These are phyloP conservation scores for Caenorhabditis brenneri DNA, from an alignment of 1,140 invertebrate genomes.

Conservation along the genomic window DNA sequence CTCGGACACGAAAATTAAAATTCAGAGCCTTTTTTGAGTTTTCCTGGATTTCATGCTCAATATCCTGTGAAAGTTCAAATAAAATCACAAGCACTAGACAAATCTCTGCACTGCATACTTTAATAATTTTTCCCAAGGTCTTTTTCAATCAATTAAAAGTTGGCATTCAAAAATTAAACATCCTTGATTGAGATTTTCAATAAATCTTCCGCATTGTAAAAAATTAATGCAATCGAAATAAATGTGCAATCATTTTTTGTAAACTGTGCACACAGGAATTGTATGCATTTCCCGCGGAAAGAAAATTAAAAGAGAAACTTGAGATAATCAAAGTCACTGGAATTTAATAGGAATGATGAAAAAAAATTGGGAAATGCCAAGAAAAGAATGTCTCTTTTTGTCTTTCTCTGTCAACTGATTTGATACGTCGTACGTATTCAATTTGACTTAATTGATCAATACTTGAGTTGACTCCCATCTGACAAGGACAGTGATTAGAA, in stretches of 20 bases:
- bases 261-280: background rate
- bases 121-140: no score
- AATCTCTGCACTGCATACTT: no score
- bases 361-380: background rate
- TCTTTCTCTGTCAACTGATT: constrained; percentile 38
- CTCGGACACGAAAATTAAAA: no score
- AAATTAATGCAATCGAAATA: background rate
- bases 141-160: no score
- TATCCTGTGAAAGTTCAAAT: no score
- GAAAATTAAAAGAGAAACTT: background rate
- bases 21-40: no score
- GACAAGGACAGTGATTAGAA: constrained; percentile 7
- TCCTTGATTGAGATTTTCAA: no score
- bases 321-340: background rate
- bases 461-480: background rate
- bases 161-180: no score
- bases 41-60: no score
- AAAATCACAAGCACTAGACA: no score
- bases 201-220: no score
- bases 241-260: background rate
- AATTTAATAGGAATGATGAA: background rate
- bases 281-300: background rate
- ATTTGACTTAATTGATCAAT: constrained; percentile 29
- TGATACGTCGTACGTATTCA: constrained; percentile 27
- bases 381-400: constrained; percentile 20